Conservation (phyloP, 23 tunicate genomes). For the Halocynthia roretzi region DNA sequence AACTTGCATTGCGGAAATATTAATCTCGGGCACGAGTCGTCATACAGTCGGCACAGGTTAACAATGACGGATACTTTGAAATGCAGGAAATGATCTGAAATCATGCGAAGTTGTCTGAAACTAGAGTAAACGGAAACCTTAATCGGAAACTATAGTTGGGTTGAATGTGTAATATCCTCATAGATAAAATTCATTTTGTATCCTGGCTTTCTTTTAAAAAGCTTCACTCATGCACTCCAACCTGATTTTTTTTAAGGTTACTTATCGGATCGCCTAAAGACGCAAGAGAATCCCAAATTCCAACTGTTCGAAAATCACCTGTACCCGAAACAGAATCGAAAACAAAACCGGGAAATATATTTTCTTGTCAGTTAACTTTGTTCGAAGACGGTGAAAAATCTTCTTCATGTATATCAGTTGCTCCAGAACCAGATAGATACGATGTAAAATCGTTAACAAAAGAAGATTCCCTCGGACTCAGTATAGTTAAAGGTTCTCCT, state of each 20-base stretch:
- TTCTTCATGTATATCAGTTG: constrained; percentile 9
- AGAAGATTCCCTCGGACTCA: constrained; percentile 4
- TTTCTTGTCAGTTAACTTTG: constrained; percentile 4
- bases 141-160: not conserved
- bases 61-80: too few species aligned
- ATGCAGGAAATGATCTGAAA: too few species aligned
- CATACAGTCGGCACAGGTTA: too few species aligned
- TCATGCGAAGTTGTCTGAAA: too few species aligned
- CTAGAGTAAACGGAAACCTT: too few species aligned
- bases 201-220: not conserved
- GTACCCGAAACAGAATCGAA: not conserved
- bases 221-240: not conserved
- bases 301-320: not conserved
- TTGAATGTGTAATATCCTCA: not conserved
- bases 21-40: too few species aligned
- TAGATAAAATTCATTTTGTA: not conserved
- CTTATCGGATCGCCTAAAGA: constrained; percentile 14
- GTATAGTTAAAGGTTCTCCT: not conserved
- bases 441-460: not conserved
- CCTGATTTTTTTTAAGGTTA: not conserved
- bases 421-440: not conserved
- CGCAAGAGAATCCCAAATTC: not conserved
- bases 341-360: constrained; percentile 1
- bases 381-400: too few species aligned
- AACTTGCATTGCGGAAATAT: too few species aligned